These are phyloP conservation scores for Sebastes wilsoni DNA, from an alignment of 2,797 vertebrate genomes.

Conservation along the genomic window DNA sequence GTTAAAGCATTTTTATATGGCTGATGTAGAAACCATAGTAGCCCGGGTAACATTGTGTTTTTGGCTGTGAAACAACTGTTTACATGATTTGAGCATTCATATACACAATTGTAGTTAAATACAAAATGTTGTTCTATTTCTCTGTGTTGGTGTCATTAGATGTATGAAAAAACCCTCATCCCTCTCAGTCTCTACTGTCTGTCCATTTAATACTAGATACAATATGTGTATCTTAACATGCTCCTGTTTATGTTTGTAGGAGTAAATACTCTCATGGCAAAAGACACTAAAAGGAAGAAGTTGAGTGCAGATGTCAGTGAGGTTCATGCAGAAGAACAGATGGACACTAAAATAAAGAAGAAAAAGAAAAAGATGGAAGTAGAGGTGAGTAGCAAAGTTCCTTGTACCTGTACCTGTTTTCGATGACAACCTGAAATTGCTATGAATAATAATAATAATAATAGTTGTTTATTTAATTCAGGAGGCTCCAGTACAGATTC, in stretches of 20 bases:
- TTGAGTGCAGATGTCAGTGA: background rate
- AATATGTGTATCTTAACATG: background rate
- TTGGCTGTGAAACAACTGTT: background rate
- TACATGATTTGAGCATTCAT: background rate
- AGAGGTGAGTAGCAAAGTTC: slow-evolving; percentile 45
- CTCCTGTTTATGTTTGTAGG: slow-evolving; percentile 15
- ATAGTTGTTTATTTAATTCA: slow-evolving; percentile 22
- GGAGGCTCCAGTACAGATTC: slow-evolving; percentile 36
- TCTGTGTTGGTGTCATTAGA: background rate
- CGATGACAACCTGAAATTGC: background rate
- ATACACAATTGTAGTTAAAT: background rate
- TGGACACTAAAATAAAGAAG: slow-evolving; percentile 50
- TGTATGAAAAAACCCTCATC: background rate
- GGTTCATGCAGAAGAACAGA: background rate
- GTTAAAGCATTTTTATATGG: background rate
- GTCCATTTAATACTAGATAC: background rate
- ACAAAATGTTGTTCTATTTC: background rate
- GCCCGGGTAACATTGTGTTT: background rate
- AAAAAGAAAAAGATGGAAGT: slow-evolving; percentile 54
- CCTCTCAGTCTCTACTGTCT: background rate
- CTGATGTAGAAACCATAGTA: too few relatives aligned
- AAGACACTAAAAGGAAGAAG: slow-evolving; percentile 65
- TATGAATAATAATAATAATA: background rate
- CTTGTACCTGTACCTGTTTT: background rate
- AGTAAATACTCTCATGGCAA: slow-evolving; percentile 56